Evolutionary conservation across 64 coral and sea anemone species (phyloP), one percentile per base, ranked within the genome.

Genomic region (Pocillopora verrucosa): DNA sequence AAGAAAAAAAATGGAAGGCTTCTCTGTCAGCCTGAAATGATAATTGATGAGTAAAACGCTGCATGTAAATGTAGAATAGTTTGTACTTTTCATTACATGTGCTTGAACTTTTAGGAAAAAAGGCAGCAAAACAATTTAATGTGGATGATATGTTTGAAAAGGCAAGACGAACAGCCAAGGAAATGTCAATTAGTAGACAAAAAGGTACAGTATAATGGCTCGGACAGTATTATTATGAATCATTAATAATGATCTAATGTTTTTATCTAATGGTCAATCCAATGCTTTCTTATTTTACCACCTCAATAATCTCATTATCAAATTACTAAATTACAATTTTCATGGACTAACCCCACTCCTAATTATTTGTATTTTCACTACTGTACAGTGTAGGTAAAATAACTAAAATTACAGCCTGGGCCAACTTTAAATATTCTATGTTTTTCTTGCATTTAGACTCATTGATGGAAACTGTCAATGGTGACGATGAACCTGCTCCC

Each of bases 71-170:
- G 14, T 38, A 11, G 7, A 56, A 16, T 19, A 37, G 36, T 65
- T 51, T 37, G 6, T 30, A 34, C 36, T 16, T 56, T 45, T 26
- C 16, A 9, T 37, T 61, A 16, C 26, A 3, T 16, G 69, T 79
- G 37, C 51, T 13, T 82, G 9, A 12, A 63, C 69, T 26, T 69
- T 37, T 30, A 84, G 87, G 92, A 58, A 92, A 95, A 64, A 98
- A 98, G 77, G 88, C 87, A 88, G 96, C 96, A 26, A 75, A 87
- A 56, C 86, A 94, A 56, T 98, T 98, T 36, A 82, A 87, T 95
- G 87, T 98, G 38, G 93, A 90, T 20, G 93, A 98, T 61, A 98
- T 98, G 93, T 94, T 98, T 92, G 96, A 89, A 37, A 92, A 92
- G 80, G 91, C 96, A 1, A 94, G 90, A 60, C 83, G 92, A 77